phyloP scores from a whole-genome alignment of 37 sponge, comb jelly and placozoan genomes.

The Trichoplax adhaerens region DNA sequence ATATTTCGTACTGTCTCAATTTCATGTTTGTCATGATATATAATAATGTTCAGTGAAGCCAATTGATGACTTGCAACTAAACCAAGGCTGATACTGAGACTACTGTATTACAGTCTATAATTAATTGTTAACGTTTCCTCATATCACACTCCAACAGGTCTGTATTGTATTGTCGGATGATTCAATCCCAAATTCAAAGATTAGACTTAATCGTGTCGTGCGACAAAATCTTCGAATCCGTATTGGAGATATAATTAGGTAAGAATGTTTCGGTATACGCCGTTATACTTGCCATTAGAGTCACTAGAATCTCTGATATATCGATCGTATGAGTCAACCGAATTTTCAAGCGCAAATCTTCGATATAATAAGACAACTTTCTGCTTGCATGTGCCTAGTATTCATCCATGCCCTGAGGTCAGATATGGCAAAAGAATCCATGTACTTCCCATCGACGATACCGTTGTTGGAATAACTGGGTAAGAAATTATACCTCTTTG shows the following conservation, averaged over 20 bases:
- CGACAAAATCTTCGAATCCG: slow-evolving; percentile 86
- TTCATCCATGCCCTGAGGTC: slow-evolving; percentile 90
- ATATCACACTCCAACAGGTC: slow-evolving; percentile 19
- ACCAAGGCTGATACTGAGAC: too few relatives aligned
- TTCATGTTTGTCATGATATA: too few relatives aligned
- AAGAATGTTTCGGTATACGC: not conserved
- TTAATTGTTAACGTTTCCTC: too few relatives aligned
- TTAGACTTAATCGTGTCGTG: slow-evolving; percentile 92
- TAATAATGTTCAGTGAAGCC: too few relatives aligned
- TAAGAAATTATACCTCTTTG: slow-evolving; percentile 11
- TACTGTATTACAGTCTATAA: too few relatives aligned
- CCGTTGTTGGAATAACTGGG: slow-evolving; percentile 94
- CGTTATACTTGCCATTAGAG: too few relatives aligned
- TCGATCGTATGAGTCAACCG: too few relatives aligned
- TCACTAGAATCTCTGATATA: too few relatives aligned
- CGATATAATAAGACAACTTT: too few relatives aligned
- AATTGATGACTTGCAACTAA: too few relatives aligned
- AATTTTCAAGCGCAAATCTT: too few relatives aligned
- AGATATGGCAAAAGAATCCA: slow-evolving; percentile 95
- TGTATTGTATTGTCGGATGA: slow-evolving; percentile 96
- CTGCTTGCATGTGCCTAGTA: slow-evolving; percentile 16
- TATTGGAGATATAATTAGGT: slow-evolving; percentile 82
- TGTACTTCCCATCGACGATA: slow-evolving; percentile 96
- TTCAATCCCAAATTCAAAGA: slow-evolving; percentile 65
- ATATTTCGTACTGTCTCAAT: too few relatives aligned